Conservation (phyloP, 2,113 vertebrate genomes). For the Mirounga angustirostris region DNA sequence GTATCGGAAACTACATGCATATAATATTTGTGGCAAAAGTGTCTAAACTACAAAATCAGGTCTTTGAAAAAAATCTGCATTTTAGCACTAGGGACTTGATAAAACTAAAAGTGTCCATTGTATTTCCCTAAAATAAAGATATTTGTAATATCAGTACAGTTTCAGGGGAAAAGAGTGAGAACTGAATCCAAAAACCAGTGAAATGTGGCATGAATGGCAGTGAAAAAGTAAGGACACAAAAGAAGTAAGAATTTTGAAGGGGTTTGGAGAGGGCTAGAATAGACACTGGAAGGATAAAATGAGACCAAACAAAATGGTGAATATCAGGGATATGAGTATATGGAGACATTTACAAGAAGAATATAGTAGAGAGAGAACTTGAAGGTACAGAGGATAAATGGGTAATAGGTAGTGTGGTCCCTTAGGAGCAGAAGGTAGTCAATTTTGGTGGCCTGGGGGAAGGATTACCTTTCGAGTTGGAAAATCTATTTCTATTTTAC, state of each 20-base stretch:
- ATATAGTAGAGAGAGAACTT: neutral
- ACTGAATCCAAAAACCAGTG: neutral
- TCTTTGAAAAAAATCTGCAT: neutral
- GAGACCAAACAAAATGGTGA: neutral
- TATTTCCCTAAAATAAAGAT: neutral
- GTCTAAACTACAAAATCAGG: neutral
- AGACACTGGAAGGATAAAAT: neutral
- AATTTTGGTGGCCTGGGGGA: neutral
- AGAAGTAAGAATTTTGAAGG: neutral
- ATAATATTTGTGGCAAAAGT: neutral
- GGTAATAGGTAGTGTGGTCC: neutral
- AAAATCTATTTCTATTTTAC: neutral
- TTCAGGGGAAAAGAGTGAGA: neutral
- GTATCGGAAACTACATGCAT: neutral
- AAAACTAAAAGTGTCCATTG: neutral
- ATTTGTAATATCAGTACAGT: neutral
- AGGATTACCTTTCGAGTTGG: neutral
- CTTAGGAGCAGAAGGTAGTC: neutral
- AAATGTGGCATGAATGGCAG: neutral
- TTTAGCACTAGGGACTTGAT: neutral
- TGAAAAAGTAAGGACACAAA: neutral
- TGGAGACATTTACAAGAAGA: neutral
- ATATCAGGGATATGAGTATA: neutral
- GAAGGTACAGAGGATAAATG: neutral
- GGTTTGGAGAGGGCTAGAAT: neutral